A percentile compares a stretch with the other conserved stretches of the same genome.
phyloP scores from a whole-genome alignment of 2,888 invertebrate species.

The Lasioglossum calceatum region DNA sequence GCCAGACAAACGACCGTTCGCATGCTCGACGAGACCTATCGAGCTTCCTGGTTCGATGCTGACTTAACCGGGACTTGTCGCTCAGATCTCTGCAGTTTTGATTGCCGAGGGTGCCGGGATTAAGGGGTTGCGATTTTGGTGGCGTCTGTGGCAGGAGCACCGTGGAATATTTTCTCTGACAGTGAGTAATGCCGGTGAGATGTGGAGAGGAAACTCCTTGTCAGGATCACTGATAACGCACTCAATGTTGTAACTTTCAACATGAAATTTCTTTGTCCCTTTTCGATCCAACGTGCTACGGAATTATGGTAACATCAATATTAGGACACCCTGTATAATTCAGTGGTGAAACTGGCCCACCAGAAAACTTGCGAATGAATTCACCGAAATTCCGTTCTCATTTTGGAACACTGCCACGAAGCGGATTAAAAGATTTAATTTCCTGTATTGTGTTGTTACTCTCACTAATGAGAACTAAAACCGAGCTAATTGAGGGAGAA shows the following conservation, averaged over 20 bases:
- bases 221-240: background rate
- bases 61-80: constrained; percentile 5
- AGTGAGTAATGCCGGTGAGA: no score
- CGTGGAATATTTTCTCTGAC: background rate
- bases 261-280: no score
- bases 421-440: background rate
- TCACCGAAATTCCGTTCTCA: background rate
- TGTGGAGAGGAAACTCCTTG: no score
- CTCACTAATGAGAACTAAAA: background rate
- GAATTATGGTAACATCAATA: no score
- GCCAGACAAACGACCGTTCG: constrained; percentile 22
- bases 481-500: background rate
- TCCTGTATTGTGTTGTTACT: background rate
- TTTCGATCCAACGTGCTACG: no score
- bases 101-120: background rate
- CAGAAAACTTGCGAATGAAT: background rate
- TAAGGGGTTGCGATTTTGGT: background rate
- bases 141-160: background rate
- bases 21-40: background rate
- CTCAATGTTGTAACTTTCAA: background rate
- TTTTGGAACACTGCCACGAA: background rate
- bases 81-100: background rate
- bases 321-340: background rate
- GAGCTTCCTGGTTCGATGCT: background rate
- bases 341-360: background rate